phyloP scores from a whole-genome alignment of 2,888 invertebrate genomes.

The Stictocephala bisonia region DNA sequence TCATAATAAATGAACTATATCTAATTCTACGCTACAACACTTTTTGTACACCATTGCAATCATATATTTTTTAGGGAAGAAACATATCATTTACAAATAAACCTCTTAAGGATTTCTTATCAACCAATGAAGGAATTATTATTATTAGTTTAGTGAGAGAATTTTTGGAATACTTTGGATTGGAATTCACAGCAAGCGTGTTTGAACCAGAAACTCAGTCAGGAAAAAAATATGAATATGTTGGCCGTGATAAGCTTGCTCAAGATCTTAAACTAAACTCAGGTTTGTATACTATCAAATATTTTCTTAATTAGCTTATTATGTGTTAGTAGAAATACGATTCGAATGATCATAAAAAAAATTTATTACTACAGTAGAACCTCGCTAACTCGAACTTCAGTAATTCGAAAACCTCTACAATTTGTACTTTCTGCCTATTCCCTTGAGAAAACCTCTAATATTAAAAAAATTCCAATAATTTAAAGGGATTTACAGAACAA shows the following conservation, averaged over 20 bases:
- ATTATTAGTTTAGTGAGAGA: conserved; percentile 78
- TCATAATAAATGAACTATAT: too few species aligned
- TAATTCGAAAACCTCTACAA: too few species aligned
- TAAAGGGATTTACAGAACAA: too few species aligned
- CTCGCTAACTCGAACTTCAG: too few species aligned
- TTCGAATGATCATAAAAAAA: too few species aligned
- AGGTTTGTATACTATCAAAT: conserved; percentile 11
- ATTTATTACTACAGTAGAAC: too few species aligned
- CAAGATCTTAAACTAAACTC: conserved; percentile 50
- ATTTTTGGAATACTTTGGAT: conserved; percentile 83
- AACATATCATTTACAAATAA: conserved; percentile 64
- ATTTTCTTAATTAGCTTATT: too few species aligned
- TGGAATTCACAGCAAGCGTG: conserved; percentile 83
- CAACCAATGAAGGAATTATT: conserved; percentile 71
- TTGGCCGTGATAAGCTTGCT: conserved; percentile 66
- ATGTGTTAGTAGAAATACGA: too few species aligned
- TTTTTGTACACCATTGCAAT: conserved; percentile 43
- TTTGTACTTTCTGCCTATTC: too few species aligned
- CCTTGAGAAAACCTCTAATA: too few species aligned
- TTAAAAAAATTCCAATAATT: too few species aligned
- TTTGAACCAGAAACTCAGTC: conserved; percentile 84
- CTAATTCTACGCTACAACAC: too few species aligned
- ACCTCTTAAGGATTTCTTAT: conserved; percentile 70
- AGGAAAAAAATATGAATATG: conserved; percentile 73
- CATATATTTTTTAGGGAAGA: conserved; percentile 36